phyloP scores from a whole-genome alignment of 1,140 invertebrate genomes.

The Periplaneta americana region DNA sequence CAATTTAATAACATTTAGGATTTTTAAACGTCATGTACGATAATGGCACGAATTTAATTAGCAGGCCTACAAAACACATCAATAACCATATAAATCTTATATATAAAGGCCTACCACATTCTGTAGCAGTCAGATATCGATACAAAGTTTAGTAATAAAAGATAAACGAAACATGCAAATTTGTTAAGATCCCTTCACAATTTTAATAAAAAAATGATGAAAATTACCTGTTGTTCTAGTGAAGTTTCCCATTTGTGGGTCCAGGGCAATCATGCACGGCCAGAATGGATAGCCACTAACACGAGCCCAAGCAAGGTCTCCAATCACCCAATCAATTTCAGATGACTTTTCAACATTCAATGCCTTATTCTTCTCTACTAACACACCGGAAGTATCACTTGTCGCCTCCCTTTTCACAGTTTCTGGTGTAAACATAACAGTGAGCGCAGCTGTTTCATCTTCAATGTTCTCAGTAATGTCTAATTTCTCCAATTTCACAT shows the following conservation, averaged over 20 bases:
- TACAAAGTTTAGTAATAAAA: no score
- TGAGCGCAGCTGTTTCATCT: not conserved
- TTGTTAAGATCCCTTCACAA: no score
- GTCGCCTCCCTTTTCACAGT: not conserved
- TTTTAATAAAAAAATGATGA: no score
- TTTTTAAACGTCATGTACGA: no score
- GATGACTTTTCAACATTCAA: not conserved
- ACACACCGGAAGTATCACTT: not conserved
- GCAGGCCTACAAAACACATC: no score
- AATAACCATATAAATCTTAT: no score
- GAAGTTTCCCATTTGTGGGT: slow-evolving; percentile 5
- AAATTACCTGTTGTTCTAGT: slow-evolving; percentile 5
- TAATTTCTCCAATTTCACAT: not conserved
- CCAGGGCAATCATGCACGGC: slow-evolving; percentile 17
- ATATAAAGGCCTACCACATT: no score
- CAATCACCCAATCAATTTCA: slow-evolving; percentile 8
- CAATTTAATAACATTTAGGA: no score
- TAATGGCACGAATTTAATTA: no score
- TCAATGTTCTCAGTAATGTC: not conserved
- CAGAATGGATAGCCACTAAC: slow-evolving; percentile 17
- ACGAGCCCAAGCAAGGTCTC: slow-evolving; percentile 20
- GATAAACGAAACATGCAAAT: no score
- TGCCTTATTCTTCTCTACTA: no score
- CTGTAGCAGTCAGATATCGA: no score
- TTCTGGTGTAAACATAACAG: not conserved